Base-by-base conservation (phyloP, 2,888 invertebrate species). In the Ichneumoninae sp. region DNA sequence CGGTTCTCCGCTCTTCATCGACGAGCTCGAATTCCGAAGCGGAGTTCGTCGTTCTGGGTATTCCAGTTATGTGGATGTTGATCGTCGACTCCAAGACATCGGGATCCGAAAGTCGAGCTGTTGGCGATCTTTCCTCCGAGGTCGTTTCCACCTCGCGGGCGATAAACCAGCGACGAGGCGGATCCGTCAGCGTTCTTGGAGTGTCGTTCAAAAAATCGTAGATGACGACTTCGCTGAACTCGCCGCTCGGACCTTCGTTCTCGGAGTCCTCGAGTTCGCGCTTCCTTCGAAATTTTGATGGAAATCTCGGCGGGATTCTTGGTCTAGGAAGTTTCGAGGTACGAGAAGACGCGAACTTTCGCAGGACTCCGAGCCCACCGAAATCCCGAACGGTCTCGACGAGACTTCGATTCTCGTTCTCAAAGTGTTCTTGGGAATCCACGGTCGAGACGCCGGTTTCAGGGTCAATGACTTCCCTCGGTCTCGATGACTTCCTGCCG, bases 61-160 rank as follows among this genome's bases (percentile, higher is more conserved):
- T 22, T 47, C 79, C 82, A 2, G 65, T 47, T 57, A 83, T 76
- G 16, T 57, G 80, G 65, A 83, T 83, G 72, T 80, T 85, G 19
- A 82, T 80, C 50, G 74, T 72, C 7, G 85, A 68, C 3, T 60
- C 80, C 4, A 16, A 60, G 26, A 19, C 72, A n/a, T 80, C 65
- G 50, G n/a, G 66, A 0, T 60, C 10, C 50, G 30, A 52, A 16
- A 33, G 54, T 22, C 13, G 52, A 13, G 10, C 44, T 3, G 33
- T 22, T n/a, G 57, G 69, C 19, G 26, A 57, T 60, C 33, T 52
- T 44, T 72, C 75, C 33, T 76, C 69, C 36, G 65, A 62, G 60
- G 70, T 74, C 22, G 47, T 72, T 68, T 44, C 47, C 13, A 30
- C 19, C 10, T 74, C 78, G 44, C 65, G 47, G 3, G 47, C 33